A percentile compares a stretch with the other conserved stretches of the same genome.
Conservation (phyloP, 1,140 invertebrate genomes). For the Macrostomum lignano region DNA sequence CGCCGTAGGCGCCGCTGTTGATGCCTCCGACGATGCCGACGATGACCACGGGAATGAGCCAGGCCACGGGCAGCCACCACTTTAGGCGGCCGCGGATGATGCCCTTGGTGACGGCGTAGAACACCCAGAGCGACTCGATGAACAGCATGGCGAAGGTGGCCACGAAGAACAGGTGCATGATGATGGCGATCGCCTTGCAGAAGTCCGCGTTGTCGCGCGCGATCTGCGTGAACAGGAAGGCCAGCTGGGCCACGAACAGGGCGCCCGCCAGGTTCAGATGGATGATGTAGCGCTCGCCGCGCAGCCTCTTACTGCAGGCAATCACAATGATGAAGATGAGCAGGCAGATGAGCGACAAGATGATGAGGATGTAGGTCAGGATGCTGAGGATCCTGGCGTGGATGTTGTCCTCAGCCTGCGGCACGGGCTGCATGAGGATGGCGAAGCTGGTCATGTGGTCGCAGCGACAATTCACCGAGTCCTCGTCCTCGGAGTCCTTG, state of each 20-base stretch:
- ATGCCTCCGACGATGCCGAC: background rate
- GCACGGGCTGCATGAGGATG: conserved; percentile 4
- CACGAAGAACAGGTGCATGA: conserved; percentile 14
- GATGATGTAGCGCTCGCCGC: conserved; percentile 3
- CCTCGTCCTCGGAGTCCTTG: no score
- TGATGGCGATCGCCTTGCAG: conserved; percentile 13
- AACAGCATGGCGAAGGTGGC: conserved; percentile 11
- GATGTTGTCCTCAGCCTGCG: no score
- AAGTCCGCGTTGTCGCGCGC: background rate
- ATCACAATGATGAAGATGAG: background rate
- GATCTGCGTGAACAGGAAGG: conserved; percentile 1
- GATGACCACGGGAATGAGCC: conserved; percentile 9
- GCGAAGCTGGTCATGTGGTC: conserved; percentile 6
- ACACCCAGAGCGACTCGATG: conserved; percentile 12
- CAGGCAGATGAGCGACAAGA: background rate
- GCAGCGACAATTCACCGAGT: background rate
- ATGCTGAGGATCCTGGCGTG: no score
- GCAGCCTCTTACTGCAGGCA: background rate
- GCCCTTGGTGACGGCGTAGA: conserved; percentile 14
- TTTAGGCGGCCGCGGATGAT: conserved; percentile 12
- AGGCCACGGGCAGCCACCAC: conserved; percentile 12
- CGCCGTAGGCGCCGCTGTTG: background rate
- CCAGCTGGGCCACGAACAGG: conserved; percentile 2
- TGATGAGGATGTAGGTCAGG: no score
- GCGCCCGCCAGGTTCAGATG: conserved; percentile 5